Percentiles rank a stretch among this genome's conserved stretches.
Evolutionary conservation across 2,888 invertebrate genomes (phyloP).

Genomic region (Pseudeuparius sepicola): DNA sequence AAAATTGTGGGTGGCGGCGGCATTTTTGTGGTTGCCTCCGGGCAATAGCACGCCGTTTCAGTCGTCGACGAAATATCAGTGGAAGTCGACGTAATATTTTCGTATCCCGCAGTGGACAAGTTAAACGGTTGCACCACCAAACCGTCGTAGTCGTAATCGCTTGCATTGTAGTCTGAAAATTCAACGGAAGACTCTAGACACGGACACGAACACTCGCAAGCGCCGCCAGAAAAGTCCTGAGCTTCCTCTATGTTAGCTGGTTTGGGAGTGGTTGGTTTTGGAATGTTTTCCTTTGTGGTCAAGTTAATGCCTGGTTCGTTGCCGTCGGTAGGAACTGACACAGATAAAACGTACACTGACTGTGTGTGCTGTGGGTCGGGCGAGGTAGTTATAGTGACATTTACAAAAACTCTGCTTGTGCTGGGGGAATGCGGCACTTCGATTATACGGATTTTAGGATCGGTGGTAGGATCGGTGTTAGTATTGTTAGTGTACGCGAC

Average conservation of each 20-base stretch:
- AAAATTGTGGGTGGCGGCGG: constrained; percentile 64
- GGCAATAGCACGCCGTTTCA: constrained; percentile 29
- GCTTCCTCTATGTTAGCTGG: constrained; percentile 19
- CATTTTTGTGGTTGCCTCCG: constrained; percentile 41
- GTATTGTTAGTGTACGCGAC: constrained; percentile 24
- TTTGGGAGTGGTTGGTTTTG: constrained; percentile 9
- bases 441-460: constrained; percentile 32
- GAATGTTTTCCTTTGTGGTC: constrained; percentile 25
- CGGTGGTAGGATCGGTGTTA: constrained; percentile 19
- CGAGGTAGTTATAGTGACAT: constrained; percentile 72
- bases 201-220: constrained; percentile 66
- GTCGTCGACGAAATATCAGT: constrained; percentile 13
- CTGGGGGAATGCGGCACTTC: constrained; percentile 31
- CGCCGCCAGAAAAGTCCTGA: constrained; percentile 46
- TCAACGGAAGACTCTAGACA: constrained; percentile 44
- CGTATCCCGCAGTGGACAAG: constrained; percentile 6
- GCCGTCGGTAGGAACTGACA: constrained; percentile 63
- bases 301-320: constrained; percentile 49
- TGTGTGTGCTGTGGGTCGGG: constrained; percentile 46
- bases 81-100: constrained; percentile 15
- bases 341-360: constrained; percentile 68
- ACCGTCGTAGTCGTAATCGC: constrained; percentile 25
- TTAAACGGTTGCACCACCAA: constrained; percentile 17
- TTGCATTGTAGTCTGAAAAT: constrained; percentile 29
- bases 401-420: constrained; percentile 62